Base-by-base conservation (phyloP, 1,140 invertebrate species). In the Hylaeus volcanicus region DNA sequence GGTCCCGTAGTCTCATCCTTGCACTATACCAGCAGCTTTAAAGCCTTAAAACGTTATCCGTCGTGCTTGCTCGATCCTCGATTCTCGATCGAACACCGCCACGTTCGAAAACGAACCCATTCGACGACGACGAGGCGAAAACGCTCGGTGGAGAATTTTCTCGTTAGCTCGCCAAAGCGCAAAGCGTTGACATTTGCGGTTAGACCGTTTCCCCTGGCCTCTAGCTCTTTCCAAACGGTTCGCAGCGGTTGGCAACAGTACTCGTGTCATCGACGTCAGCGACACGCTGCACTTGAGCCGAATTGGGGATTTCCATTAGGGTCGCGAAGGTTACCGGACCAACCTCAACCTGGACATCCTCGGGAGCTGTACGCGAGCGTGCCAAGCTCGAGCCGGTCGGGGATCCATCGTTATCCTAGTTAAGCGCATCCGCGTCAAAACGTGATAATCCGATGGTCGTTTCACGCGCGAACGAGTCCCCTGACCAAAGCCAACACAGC, bases 401-500 rank as follows among this genome's bases (percentile, higher is more conserved):
- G 45, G 14, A 64, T n/a, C 26, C 12, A 14, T 74, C 48, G 14
- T 43, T 60, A 43, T 53, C 48, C 48, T 9, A n/a, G 69, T 64
- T 72, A 72, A 65, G 45, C 70, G 65, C 14, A 45, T 3, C 60
- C 48, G 48, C n/a, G n/a, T 45, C 48, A 48, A 53, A 53, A 73
- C 58, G 12, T 58, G 68, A 43, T 65, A 64, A 78, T 78, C 56
- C 77, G 71, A 48, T 72, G 75, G 41, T 74, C 58, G 74, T 85
- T 85, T 79, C 64, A 79, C 82, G 82, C 74, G 66, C 58, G 45
- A 45, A 1, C 56, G 39, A 43, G 39, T 26, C 41, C 5, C 9
- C 15, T 5, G n/a, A 43, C 53, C 56, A 2, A 70, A 14, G n/a
- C 39, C 41, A 45, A 41, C 56, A 2, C 61, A 14, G n/a, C 39